These are phyloP conservation scores for Eupithecia insigniata DNA, from an alignment of 2,888 invertebrate genomes.

Conservation along the genomic window DNA sequence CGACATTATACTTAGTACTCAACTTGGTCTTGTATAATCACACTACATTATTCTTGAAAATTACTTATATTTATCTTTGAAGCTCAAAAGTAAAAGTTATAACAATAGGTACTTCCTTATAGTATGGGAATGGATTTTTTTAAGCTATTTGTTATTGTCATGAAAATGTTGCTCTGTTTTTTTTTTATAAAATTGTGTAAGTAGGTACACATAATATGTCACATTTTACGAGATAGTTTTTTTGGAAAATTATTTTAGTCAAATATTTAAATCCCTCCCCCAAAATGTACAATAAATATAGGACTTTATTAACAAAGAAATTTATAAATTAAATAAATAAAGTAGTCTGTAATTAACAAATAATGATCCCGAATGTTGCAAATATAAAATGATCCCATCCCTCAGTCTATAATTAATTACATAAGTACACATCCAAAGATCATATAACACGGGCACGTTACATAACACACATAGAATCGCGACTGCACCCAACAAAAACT, in stretches of 20 bases:
- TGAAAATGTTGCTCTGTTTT: neutral
- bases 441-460: constrained; percentile 62
- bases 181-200: neutral
- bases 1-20: too few species aligned
- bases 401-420: constrained; percentile 57
- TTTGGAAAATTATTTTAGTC: neutral
- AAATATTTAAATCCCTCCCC: neutral
- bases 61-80: neutral
- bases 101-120: neutral
- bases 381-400: constrained; percentile 29
- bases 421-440: constrained; percentile 58
- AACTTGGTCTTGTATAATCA: constrained; percentile 16
- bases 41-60: neutral
- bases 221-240: neutral
- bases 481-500: constrained; percentile 63
- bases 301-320: too few species aligned
- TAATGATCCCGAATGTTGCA: neutral
- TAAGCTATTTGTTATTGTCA: neutral
- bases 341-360: neutral
- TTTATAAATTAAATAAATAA: too few species aligned
- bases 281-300: neutral
- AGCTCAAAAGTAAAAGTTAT: neutral
- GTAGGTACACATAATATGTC: neutral
- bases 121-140: neutral
- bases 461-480: constrained; percentile 65